Evolutionary conservation across 2,797 vertebrate genomes (phyloP).

Genomic region (Poecile montanus): DNA sequence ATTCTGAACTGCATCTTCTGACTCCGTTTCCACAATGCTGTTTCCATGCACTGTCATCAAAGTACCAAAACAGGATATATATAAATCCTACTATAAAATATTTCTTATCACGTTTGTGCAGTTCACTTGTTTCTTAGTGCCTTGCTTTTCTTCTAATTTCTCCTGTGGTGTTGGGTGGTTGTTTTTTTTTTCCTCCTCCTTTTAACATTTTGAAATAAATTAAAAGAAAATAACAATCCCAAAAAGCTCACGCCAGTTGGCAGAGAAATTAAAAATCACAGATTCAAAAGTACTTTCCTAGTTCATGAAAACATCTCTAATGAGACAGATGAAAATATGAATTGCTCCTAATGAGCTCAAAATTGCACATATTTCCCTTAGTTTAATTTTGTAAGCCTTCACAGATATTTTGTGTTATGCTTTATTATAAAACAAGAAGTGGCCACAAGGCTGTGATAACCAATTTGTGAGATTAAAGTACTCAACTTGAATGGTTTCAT

Average conservation of each 20-base stretch:
- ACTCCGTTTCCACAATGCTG: not conserved
- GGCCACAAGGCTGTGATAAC: conserved; percentile 81
- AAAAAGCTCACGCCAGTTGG: conserved; percentile 62
- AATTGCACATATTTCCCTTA: conserved; percentile 74
- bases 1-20: not conserved
- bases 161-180: not conserved
- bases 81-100: not conserved
- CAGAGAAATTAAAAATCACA: conserved; percentile 68
- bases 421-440: conserved; percentile 81
- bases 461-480: conserved; percentile 81
- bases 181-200: not conserved
- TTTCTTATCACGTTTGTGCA: conserved; percentile 3
- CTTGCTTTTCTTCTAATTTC: conserved; percentile 43
- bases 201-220: conserved; percentile 67
- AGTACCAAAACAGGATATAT: not conserved
- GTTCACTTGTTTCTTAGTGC: conserved; percentile 12
- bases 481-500: conserved; percentile 78
- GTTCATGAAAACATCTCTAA: conserved; percentile 79
- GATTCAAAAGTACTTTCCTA: conserved; percentile 74
- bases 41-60: not conserved
- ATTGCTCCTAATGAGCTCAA: conserved; percentile 80
- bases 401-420: conserved; percentile 79
- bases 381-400: conserved; percentile 80
- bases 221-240: conserved; percentile 65
- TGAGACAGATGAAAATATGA: conserved; percentile 81